Conservation (phyloP, 2,797 vertebrate species). For the Simalia tracyae region DNA sequence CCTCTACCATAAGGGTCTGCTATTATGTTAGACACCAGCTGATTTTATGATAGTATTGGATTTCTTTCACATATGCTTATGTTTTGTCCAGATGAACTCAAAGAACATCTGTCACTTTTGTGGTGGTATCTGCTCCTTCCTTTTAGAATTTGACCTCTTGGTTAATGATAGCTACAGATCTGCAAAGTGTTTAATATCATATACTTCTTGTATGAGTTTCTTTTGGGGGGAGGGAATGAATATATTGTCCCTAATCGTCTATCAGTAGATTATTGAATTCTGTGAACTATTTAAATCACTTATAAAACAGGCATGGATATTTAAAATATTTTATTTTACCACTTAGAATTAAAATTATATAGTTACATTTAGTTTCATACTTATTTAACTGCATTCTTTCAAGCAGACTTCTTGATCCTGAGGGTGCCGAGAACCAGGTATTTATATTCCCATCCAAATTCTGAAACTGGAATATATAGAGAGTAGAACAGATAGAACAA, state of each 20-base stretch:
- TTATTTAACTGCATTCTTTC: not conserved
- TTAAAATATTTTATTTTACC: not conserved
- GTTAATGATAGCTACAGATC: conserved; percentile 54
- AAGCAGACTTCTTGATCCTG: not conserved
- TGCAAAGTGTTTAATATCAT: conserved; percentile 51
- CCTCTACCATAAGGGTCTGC: conserved; percentile 78
- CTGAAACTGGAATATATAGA: not conserved
- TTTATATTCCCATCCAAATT: not conserved
- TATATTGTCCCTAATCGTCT: conserved; percentile 43
- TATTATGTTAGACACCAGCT: conserved; percentile 78
- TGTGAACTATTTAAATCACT: conserved; percentile 6
- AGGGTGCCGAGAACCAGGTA: not conserved
- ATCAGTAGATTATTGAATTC: conserved; percentile 36
- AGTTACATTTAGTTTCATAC: accelerated
- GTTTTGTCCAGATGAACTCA: conserved; percentile 80
- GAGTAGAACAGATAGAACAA: not conserved
- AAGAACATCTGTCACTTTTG: conserved; percentile 80
- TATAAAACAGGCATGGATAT: conserved; percentile 25
- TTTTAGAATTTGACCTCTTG: conserved; percentile 69
- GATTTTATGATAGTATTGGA: conserved; percentile 79
- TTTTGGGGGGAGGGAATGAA: conserved; percentile 32
- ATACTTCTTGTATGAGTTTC: conserved; percentile 27
- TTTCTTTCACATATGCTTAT: conserved; percentile 83
- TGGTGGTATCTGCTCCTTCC: conserved; percentile 77
- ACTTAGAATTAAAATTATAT: conserved; percentile 22